These are phyloP conservation scores for Anneissia japonica DNA, from an alignment of 35 echinoderm and acorn worm genomes.

Conservation along the genomic window DNA sequence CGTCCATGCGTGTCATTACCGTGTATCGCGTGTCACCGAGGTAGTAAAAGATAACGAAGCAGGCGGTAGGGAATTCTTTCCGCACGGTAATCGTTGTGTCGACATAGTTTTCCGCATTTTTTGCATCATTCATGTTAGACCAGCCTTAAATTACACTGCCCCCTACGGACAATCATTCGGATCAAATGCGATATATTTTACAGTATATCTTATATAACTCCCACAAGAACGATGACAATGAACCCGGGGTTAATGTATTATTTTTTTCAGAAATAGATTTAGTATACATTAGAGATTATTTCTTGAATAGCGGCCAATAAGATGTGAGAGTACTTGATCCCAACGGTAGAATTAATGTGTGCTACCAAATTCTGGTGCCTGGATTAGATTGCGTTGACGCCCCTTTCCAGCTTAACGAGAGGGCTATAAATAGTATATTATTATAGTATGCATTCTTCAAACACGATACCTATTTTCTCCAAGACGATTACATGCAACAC, in stretches of 20 bases:
- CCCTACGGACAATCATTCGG: neutral
- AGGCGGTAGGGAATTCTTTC: neutral
- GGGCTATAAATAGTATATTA: no score
- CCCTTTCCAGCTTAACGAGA: no score
- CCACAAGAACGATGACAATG: neutral
- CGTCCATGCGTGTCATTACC: neutral
- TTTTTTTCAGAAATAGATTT: neutral
- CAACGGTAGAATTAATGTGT: no score
- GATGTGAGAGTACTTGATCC: no score
- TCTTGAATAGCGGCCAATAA: no score
- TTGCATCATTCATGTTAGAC: neutral
- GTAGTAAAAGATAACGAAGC: neutral
- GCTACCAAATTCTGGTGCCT: no score
- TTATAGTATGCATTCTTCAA: no score
- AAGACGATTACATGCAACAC: no score
- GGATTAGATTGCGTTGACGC: no score
- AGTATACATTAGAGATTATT: neutral
- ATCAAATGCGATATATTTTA: neutral
- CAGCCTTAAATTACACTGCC: neutral
- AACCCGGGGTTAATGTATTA: neutral
- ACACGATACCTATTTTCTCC: no score
- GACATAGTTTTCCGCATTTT: neutral
- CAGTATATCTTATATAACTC: neutral
- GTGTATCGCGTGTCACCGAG: neutral
- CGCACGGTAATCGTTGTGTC: neutral